Base-by-base conservation (phyloP, 2,797 vertebrate genomes). In the Vireo griseus region DNA sequence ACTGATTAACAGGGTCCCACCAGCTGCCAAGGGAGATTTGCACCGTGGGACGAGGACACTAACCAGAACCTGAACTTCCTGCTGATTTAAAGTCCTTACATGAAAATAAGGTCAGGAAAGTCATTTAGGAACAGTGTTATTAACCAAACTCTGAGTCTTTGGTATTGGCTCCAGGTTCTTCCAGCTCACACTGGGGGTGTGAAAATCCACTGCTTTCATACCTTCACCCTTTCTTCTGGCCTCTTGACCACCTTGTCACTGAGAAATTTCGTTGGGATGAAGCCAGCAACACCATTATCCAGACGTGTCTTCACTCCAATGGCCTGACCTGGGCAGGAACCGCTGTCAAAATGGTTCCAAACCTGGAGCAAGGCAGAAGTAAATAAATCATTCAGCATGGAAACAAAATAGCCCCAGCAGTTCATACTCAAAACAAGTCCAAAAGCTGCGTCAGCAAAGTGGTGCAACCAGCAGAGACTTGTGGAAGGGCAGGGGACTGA, bases 331-430 rank as follows among this genome's bases (percentile, higher is more conserved):
- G 99, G 99, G 97, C 99, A 99, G 2, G 99, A 99, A 48, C 99
- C 99, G 1, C 99, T 99, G 97, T 99, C 99, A 94, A 99, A 99
- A 96, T 99, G 99, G 97, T 99, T 99, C 99, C 99, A 99, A 82
- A 99, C 99, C 99, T 99, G 88, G 33, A 96, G 51, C 19, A 55
- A 54, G 39, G 51, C 47, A 86, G 42, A 82, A 51, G 33, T 33
- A 75, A 77, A 72, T 77, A 47, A 81, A 52, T 78, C 54, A 69
- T 50, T 95, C 84, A 77, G 67, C 35, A 18, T 17, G 15, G 63
- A 84, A 91, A 94, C 37, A 79, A 71, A 89, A 85, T 11, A 87
- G 24, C 17, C n/a, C 57, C 2, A 1, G 61, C 57, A 96, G 50
- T 18, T 55, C 78, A 72, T 44, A 26, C 40, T 71, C 54, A 31